A percentile compares a stretch with the other conserved stretches of the same genome.
Conservation (phyloP, 2,888 invertebrate genomes). For the Eubasilissa splendida region DNA sequence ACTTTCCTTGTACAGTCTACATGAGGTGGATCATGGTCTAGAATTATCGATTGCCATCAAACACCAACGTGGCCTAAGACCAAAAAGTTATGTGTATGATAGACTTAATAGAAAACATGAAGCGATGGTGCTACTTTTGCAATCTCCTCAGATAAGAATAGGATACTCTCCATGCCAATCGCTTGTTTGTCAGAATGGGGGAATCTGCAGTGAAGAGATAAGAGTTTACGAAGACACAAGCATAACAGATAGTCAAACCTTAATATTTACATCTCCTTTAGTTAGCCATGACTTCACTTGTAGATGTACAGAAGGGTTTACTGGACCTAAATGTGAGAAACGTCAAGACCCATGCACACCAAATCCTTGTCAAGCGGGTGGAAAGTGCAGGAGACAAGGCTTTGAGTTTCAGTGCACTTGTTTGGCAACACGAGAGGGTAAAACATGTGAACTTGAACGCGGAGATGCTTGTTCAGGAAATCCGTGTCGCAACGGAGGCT, state of each 20-base stretch:
- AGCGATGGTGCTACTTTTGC: slow-evolving; percentile 77
- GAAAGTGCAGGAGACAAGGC: slow-evolving; percentile 87
- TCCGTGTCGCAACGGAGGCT: slow-evolving; percentile 93
- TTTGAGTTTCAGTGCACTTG: slow-evolving; percentile 90
- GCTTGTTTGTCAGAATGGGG: slow-evolving; percentile 84
- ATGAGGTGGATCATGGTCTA: slow-evolving; percentile 77
- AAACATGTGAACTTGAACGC: slow-evolving; percentile 86
- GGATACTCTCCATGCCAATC: slow-evolving; percentile 85
- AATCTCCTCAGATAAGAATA: slow-evolving; percentile 75
- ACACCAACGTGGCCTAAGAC: slow-evolving; percentile 74
- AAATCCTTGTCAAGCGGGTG: slow-evolving; percentile 89
- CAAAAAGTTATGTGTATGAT: slow-evolving; percentile 77
- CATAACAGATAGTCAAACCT: slow-evolving; percentile 85
- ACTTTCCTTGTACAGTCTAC: slow-evolving; percentile 81
- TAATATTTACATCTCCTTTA: slow-evolving; percentile 88
- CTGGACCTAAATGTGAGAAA: slow-evolving; percentile 86
- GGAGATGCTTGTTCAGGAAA: slow-evolving; percentile 89
- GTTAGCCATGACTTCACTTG: slow-evolving; percentile 86
- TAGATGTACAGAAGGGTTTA: slow-evolving; percentile 88
- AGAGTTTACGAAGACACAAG: slow-evolving; percentile 79
- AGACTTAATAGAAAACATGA: slow-evolving; percentile 78
- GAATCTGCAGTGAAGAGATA: slow-evolving; percentile 81
- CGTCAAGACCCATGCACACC: slow-evolving; percentile 93
- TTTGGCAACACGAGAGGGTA: slow-evolving; percentile 84
- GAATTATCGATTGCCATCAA: slow-evolving; percentile 83